These are phyloP conservation scores for Dicycla oo DNA, from an alignment of 2,888 invertebrate genomes.

Conservation along the genomic window DNA sequence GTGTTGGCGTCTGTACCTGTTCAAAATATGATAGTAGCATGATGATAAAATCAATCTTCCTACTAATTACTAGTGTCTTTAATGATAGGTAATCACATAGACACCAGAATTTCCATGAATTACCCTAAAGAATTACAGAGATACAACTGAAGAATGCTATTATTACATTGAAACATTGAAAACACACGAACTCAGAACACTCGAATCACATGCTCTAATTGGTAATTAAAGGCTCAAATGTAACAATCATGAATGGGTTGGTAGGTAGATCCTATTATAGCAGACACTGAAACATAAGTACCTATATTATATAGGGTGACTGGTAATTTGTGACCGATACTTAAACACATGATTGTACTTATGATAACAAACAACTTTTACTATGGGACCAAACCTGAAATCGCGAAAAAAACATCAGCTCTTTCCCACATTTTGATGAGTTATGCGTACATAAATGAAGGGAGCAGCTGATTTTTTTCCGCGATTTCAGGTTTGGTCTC, in stretches of 20 bases:
- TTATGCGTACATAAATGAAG: too few species aligned
- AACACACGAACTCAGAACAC: conserved; percentile 23
- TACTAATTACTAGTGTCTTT: not conserved
- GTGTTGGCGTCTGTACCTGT: too few species aligned
- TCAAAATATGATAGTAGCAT: not conserved
- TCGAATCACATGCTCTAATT: conserved; percentile 36
- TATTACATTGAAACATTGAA: conserved; percentile 20
- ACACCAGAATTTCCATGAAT: not conserved
- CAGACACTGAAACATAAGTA: not conserved
- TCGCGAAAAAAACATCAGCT: too few species aligned
- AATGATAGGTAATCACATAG: not conserved
- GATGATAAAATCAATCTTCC: not conserved
- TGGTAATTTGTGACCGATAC: too few species aligned
- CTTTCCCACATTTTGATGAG: too few species aligned
- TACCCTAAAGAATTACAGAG: not conserved
- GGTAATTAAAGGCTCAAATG: conserved; percentile 49
- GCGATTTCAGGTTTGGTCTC: too few species aligned
- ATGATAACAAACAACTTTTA: too few species aligned
- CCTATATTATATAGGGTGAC: too few species aligned
- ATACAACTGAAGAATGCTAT: not conserved
- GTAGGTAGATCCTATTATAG: not conserved
- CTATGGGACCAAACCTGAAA: too few species aligned
- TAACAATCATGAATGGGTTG: conserved; percentile 43
- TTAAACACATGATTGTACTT: too few species aligned
- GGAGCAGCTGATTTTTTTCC: too few species aligned